phyloP scores from a whole-genome alignment of 2,797 vertebrate genomes.

The Bothrops alternatus region DNA sequence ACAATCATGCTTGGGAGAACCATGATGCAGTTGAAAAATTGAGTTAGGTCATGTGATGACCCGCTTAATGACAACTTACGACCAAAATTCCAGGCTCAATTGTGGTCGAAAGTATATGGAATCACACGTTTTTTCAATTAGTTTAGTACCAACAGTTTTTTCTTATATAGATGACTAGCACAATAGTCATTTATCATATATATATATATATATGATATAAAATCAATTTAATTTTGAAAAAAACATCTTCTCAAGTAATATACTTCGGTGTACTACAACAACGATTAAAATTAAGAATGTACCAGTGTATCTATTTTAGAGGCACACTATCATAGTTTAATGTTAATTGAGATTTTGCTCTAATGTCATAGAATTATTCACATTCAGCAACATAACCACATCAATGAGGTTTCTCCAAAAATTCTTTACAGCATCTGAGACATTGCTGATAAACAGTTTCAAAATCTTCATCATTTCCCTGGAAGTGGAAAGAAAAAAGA shows the following conservation, averaged over 20 bases:
- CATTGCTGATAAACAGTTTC: conserved; percentile 95
- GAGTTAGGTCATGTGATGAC: background rate
- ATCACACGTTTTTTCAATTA: conserved; percentile 28
- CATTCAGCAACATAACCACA: conserved; percentile 35
- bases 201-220: background rate
- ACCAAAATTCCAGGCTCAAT: background rate
- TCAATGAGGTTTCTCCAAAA: conserved; percentile 83
- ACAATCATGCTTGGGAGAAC: background rate
- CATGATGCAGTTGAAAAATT: background rate
- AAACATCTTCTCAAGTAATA: conserved; percentile 22
- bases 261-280: conserved; percentile 35
- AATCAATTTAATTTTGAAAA: conserved; percentile 8
- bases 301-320: background rate
- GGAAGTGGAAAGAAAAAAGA: conserved; percentile 43
- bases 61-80: background rate
- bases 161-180: conserved; percentile 9
- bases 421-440: conserved; percentile 87
- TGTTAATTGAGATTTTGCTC: conserved; percentile 15
- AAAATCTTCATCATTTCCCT: conserved; percentile 91
- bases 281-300: conserved; percentile 20
- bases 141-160: background rate
- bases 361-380: conserved; percentile 44
- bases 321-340: conserved; percentile 50
- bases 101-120: background rate
- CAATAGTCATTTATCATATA: background rate